Percentiles rank a stretch among this genome's conserved stretches.
Evolutionary conservation across 2,113 vertebrate species (phyloP).

Genomic region (Antechinus flavipes): DNA sequence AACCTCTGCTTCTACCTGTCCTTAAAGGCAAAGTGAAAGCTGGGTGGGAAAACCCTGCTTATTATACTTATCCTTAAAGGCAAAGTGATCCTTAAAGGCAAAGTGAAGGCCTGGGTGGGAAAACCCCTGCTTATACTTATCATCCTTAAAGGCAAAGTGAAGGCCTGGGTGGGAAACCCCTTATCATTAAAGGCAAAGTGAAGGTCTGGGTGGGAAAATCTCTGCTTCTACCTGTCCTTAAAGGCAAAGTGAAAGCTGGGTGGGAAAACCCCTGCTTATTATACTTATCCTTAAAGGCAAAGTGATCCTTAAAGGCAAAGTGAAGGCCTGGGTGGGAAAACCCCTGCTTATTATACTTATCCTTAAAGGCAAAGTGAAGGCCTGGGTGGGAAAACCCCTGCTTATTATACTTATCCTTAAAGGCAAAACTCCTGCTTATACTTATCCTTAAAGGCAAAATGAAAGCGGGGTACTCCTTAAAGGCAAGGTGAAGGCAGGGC

Average conservation of each 20-base stretch:
- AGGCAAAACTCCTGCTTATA: conserved; percentile 89
- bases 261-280: conserved; percentile 1
- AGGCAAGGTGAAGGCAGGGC: conserved; percentile 88
- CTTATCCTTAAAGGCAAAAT: conserved; percentile 91
- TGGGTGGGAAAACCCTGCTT: conserved; percentile 86
- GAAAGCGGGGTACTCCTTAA: conserved; percentile 89
- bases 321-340: conserved; percentile 91
- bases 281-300: conserved; percentile 91
- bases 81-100: conserved; percentile 83
- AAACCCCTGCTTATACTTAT: conserved; percentile 78
- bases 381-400: conserved; percentile 89
- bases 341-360: conserved; percentile 90
- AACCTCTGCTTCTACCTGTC: conserved; percentile 56
- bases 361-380: conserved; percentile 91
- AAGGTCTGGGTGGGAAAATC: no score
- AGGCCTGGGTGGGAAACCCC: conserved; percentile 65
- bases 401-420: conserved; percentile 92
- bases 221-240: no score
- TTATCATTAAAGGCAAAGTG: conserved; percentile 39
- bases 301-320: conserved; percentile 92
- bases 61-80: conserved; percentile 26
- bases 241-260: no score
- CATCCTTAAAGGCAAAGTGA: conserved; percentile 91
- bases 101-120: no score
- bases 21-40: conserved; percentile 91